These are phyloP conservation scores for Corythucha ciliata DNA, from an alignment of 2,888 invertebrate genomes.

Conservation along the genomic window DNA sequence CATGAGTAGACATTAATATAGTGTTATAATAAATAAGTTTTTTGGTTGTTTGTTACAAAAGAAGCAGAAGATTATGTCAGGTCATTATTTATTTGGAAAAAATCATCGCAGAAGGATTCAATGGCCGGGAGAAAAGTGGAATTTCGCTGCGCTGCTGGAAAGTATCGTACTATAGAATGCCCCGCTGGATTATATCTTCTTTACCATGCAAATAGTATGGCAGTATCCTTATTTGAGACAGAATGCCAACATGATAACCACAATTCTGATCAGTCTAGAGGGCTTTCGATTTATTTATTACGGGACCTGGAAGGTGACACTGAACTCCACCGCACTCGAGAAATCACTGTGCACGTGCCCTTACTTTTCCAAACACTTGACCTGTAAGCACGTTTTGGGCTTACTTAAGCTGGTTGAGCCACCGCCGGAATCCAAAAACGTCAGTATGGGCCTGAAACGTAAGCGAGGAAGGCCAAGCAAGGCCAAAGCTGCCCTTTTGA, in stretches of 20 bases:
- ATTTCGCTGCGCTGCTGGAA: slow-evolving; percentile 14
- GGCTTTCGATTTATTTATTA: background rate
- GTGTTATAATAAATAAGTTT: too few species aligned
- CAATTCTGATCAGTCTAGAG: slow-evolving; percentile 6
- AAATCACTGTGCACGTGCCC: too few species aligned
- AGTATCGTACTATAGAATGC: slow-evolving; percentile 18
- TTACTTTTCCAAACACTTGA: too few species aligned
- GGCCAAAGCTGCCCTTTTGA: too few species aligned
- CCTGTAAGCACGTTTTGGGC: slow-evolving; percentile 8
- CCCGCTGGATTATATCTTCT: slow-evolving; percentile 18
- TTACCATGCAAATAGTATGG: slow-evolving; percentile 5
- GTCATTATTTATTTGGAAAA: too few species aligned
- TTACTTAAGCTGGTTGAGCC: slow-evolving; percentile 4
- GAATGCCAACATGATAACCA: slow-evolving; percentile 13
- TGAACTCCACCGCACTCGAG: slow-evolving; percentile 5
- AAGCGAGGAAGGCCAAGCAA: background rate
- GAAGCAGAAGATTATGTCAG: too few species aligned
- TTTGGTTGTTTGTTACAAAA: too few species aligned
- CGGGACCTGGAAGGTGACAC: slow-evolving; percentile 4
- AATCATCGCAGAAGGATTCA: too few species aligned
- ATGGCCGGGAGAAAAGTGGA: slow-evolving; percentile 5
- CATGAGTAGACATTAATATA: too few species aligned
- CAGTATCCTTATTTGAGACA: slow-evolving; percentile 14
- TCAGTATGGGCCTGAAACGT: slow-evolving; percentile 5
- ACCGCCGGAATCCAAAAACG: slow-evolving; percentile 1